phyloP scores from a whole-genome alignment of 2,888 invertebrate species.

The Danaus chrysippus region DNA sequence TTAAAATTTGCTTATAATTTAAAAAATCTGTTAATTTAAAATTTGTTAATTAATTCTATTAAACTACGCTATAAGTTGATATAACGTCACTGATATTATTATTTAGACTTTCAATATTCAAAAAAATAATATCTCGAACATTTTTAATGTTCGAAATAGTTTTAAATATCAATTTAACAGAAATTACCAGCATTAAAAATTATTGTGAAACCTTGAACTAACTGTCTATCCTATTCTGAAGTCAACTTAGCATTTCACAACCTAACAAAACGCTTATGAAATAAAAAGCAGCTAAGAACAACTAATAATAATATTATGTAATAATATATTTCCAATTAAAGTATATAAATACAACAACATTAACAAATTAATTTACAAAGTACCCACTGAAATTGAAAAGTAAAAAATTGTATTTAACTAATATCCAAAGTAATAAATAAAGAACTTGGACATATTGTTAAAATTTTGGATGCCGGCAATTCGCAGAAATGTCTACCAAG shows the following conservation, averaged over 20 bases:
- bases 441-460: conserved; percentile 36
- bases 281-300: no score
- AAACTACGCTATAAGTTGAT: no score
- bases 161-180: background rate
- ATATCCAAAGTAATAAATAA: conserved; percentile 18
- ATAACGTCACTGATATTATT: no score
- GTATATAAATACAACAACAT: background rate
- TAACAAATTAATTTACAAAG: conserved; percentile 9
- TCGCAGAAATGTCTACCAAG: conserved; percentile 61
- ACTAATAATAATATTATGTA: no score
- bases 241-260: conserved; percentile 1
- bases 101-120: no score
- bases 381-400: conserved; percentile 15
- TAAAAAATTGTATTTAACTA: conserved; percentile 14
- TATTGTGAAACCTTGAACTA: background rate
- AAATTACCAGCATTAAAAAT: conserved; percentile 2
- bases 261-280: background rate
- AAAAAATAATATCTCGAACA: no score
- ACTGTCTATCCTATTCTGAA: background rate
- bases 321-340: no score
- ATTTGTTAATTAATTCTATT: no score
- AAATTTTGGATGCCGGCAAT: conserved; percentile 56
- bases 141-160: background rate
- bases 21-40: no score
- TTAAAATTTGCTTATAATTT: no score